These are phyloP conservation scores for Schlechtendalia chinensis DNA, from an alignment of 1,140 invertebrate genomes.

Conservation along the genomic window DNA sequence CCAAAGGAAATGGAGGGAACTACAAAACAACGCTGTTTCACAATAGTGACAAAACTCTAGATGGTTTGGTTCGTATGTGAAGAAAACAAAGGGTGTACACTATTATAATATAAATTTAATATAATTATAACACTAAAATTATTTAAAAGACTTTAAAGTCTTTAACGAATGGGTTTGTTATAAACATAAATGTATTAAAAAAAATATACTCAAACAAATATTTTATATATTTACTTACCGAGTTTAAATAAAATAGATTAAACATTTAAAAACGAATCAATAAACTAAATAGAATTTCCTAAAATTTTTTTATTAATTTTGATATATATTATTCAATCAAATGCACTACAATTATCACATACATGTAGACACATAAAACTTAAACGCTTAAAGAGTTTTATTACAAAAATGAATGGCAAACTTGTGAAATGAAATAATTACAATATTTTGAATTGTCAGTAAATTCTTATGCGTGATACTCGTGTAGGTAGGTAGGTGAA, in stretches of 20 bases:
- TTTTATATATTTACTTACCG: background rate
- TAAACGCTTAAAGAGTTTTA: background rate
- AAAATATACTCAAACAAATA: background rate
- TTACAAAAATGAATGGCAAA: background rate
- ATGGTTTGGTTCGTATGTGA: background rate
- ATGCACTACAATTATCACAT: background rate
- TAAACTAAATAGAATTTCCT: background rate
- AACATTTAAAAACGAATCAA: conserved; percentile 2
- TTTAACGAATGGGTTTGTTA: background rate
- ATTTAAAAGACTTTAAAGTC: background rate
- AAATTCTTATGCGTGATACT: too few species aligned
- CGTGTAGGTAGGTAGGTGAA: too few species aligned
- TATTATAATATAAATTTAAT: background rate
- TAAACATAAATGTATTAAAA: conserved; percentile 26
- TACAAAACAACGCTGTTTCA: background rate
- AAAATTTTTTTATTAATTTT: background rate
- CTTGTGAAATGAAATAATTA: background rate
- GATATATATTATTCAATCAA: background rate
- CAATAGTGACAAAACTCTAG: background rate
- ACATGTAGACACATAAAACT: background rate
- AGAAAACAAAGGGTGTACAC: background rate
- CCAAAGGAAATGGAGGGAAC: too few species aligned
- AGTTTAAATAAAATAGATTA: conserved; percentile 4
- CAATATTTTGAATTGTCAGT: too few species aligned
- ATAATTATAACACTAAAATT: background rate